Conservation (phyloP, 2,888 invertebrate genomes). For the Drosophila diplacantha region DNA sequence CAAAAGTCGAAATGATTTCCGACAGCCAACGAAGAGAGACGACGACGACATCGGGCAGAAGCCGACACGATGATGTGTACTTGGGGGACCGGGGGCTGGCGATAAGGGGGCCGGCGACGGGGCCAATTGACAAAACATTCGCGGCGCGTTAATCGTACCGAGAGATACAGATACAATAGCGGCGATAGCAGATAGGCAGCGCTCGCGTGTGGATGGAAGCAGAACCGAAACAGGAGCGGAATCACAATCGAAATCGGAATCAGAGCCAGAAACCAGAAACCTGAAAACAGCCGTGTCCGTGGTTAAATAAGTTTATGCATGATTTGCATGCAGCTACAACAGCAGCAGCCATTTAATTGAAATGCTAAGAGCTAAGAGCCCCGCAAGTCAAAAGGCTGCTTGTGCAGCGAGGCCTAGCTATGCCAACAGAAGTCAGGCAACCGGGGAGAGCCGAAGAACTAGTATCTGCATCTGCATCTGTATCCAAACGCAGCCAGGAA, state of each 20-base stretch:
- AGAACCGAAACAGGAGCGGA: conserved; percentile 16
- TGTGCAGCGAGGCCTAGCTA: neutral
- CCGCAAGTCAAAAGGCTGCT: neutral
- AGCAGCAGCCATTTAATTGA: conserved; percentile 15
- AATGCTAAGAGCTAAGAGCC: conserved; percentile 4
- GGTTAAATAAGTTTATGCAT: conserved; percentile 57
- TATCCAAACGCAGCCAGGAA: conserved; percentile 53
- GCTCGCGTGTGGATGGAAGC: conserved; percentile 49
- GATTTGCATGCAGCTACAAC: conserved; percentile 56
- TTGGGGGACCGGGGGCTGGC: neutral
- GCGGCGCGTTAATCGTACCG: conserved; percentile 39
- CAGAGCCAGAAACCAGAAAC: conserved; percentile 8
- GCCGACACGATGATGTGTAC: conserved; percentile 16
- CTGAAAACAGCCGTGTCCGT: conserved; percentile 36
- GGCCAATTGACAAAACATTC: conserved; percentile 33
- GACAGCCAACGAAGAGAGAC: conserved; percentile 39
- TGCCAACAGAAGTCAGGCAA: conserved; percentile 8
- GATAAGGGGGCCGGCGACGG: conserved; percentile 14
- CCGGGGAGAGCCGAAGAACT: conserved; percentile 4
- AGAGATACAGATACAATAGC: conserved; percentile 56
- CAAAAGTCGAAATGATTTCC: conserved; percentile 69
- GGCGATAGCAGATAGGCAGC: conserved; percentile 37
- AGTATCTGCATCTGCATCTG: conserved; percentile 14
- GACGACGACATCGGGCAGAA: conserved; percentile 27
- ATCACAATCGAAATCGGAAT: conserved; percentile 4